Conservation (phyloP, 2,888 invertebrate species). For the Pycnomerus fuliginosus region DNA sequence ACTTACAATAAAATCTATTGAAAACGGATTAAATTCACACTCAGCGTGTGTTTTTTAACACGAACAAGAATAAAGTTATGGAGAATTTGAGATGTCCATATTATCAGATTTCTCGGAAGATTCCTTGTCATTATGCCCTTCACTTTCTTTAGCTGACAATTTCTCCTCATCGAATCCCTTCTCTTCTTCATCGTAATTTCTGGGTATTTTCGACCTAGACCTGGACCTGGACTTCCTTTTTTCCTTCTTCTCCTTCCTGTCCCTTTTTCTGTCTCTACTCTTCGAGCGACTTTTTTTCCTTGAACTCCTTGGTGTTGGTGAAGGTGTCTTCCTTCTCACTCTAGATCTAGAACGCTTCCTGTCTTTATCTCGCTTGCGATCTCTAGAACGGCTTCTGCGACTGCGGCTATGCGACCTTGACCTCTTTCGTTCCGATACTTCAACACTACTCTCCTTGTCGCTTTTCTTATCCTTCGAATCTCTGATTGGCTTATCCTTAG, state of each 20-base stretch:
- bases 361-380: slow-evolving; percentile 48
- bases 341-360: slow-evolving; percentile 55
- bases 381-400: slow-evolving; percentile 59
- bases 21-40: too few relatives aligned
- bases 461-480: slow-evolving; percentile 46
- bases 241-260: slow-evolving; percentile 38
- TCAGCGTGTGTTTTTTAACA: too few relatives aligned
- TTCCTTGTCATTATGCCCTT: slow-evolving; percentile 55
- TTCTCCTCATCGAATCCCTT: slow-evolving; percentile 53
- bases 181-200: slow-evolving; percentile 59
- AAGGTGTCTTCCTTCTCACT: slow-evolving; percentile 45
- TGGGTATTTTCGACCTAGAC: slow-evolving; percentile 49
- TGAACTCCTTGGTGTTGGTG: slow-evolving; percentile 47
- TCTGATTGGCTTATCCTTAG: slow-evolving; percentile 44
- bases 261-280: slow-evolving; percentile 33
- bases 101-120: slow-evolving; percentile 64
- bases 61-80: slow-evolving; percentile 50
- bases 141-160: slow-evolving; percentile 37
- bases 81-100: slow-evolving; percentile 80
- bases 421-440: slow-evolving; percentile 53
- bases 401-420: slow-evolving; percentile 62
- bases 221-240: slow-evolving; percentile 33
- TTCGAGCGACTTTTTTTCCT: slow-evolving; percentile 43
- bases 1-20: too few relatives aligned
- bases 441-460: slow-evolving; percentile 45